These are phyloP conservation scores for Thalassaphorura encarpata DNA, from an alignment of 1,140 invertebrate genomes.

Conservation along the genomic window DNA sequence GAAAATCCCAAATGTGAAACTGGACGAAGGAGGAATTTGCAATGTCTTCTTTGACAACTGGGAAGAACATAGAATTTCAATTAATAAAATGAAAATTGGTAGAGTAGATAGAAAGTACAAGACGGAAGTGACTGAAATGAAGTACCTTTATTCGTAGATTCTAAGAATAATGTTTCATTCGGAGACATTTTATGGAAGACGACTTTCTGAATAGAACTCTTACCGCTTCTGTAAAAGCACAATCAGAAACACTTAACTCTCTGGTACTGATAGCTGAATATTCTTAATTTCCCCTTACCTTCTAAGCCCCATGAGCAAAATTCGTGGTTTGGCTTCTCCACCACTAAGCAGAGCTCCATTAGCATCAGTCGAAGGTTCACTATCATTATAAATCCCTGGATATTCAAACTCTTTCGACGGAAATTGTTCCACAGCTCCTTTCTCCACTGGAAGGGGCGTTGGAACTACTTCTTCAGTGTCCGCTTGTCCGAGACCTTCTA, in stretches of 20 bases:
- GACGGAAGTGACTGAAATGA: too few relatives aligned
- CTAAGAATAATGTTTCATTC: slow-evolving; percentile 98
- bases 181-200: slow-evolving; percentile 99
- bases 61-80: slow-evolving; percentile 15
- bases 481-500: too few relatives aligned
- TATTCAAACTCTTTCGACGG: too few relatives aligned
- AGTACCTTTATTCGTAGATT: slow-evolving; percentile 93
- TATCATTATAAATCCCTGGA: too few relatives aligned
- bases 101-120: slow-evolving; percentile 52
- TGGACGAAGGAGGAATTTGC: slow-evolving; percentile 97
- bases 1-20: slow-evolving; percentile 99
- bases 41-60: slow-evolving; percentile 35
- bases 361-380: slow-evolving; percentile 44
- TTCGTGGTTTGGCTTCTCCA: slow-evolving; percentile 75
- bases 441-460: too few relatives aligned
- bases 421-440: too few relatives aligned
- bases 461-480: too few relatives aligned
- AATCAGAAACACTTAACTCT: neutral
- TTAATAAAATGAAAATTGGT: slow-evolving; percentile 54
- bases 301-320: slow-evolving; percentile 88
- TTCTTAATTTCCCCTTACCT: slow-evolving; percentile 46
- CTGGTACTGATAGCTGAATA: neutral
- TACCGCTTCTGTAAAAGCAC: slow-evolving; percentile 70
- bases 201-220: slow-evolving; percentile 99
- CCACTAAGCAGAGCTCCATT: slow-evolving; percentile 50